These are phyloP conservation scores for Oedothorax gibbosus DNA, from an alignment of 1,140 invertebrate species.

Conservation along the genomic window DNA sequence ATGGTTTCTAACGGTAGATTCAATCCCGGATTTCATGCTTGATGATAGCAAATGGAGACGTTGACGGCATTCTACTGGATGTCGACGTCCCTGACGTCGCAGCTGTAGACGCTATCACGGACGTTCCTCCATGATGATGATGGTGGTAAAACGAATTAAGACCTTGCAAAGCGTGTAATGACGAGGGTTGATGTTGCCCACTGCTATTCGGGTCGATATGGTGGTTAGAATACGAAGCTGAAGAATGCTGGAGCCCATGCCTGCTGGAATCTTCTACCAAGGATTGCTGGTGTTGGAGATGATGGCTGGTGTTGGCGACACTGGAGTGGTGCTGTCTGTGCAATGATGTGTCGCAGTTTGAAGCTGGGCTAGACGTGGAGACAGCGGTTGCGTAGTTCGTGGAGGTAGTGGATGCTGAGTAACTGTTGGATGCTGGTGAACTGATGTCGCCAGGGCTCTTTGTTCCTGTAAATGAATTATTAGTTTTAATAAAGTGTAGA, in stretches of 20 bases:
- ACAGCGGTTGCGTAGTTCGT: slow-evolving; percentile 14
- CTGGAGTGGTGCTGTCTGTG: slow-evolving; percentile 11
- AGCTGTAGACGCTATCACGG: slow-evolving; percentile 37
- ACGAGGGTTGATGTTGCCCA: slow-evolving; percentile 36
- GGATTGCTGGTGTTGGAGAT: slow-evolving; percentile 16
- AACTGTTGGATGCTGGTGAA: slow-evolving; percentile 6
- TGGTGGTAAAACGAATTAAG: slow-evolving; percentile 52
- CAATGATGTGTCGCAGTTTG: neutral
- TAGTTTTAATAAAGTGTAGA: neutral
- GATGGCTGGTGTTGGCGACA: slow-evolving; percentile 8
- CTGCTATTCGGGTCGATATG: slow-evolving; percentile 18
- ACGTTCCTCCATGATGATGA: slow-evolving; percentile 31
- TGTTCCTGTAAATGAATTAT: slow-evolving; percentile 14
- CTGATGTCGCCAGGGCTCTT: slow-evolving; percentile 50
- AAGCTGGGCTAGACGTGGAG: slow-evolving; percentile 8
- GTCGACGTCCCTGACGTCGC: slow-evolving; percentile 33
- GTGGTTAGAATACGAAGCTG: slow-evolving; percentile 24
- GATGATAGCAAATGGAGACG: slow-evolving; percentile 4
- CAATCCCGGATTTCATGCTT: slow-evolving; percentile 40
- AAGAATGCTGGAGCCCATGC: slow-evolving; percentile 36
- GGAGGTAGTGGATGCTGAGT: slow-evolving; percentile 26
- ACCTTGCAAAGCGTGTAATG: slow-evolving; percentile 42
- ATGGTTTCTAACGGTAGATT: neutral
- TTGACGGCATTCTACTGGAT: neutral
- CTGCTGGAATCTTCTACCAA: slow-evolving; percentile 9